phyloP scores from a whole-genome alignment of 2,888 invertebrate species.

The Limnephilus lunatus region DNA sequence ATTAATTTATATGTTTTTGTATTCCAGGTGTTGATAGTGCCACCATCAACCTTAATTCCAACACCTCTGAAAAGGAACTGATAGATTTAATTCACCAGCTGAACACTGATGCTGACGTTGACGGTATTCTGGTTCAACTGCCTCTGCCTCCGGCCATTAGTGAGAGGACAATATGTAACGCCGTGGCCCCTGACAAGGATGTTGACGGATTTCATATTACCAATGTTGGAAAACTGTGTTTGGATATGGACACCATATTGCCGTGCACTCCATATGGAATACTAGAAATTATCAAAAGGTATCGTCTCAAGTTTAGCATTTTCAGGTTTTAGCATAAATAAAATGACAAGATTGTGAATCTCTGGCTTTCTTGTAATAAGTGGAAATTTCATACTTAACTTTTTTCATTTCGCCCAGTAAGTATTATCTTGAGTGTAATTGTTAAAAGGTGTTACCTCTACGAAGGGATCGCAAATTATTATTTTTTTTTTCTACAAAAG shows the following conservation, averaged over 20 bases:
- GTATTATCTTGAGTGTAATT: background rate
- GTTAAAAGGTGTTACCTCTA: no score
- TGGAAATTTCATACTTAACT: background rate
- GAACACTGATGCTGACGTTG: slow-evolving; percentile 83
- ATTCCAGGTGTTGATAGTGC: slow-evolving; percentile 80
- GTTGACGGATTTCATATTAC: slow-evolving; percentile 93
- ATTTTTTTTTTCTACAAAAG: no score
- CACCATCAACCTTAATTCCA: slow-evolving; percentile 79
- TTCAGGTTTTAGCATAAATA: slow-evolving; percentile 37
- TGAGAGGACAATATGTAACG: slow-evolving; percentile 87
- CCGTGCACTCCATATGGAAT: slow-evolving; percentile 90
- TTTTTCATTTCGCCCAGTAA: background rate
- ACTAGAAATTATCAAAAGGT: slow-evolving; percentile 82
- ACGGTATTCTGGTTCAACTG: slow-evolving; percentile 91
- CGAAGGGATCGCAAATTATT: no score
- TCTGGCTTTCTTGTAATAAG: background rate
- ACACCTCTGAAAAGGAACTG: slow-evolving; percentile 82
- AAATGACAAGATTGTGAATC: background rate
- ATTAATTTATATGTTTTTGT: slow-evolving; percentile 33
- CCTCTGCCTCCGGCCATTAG: slow-evolving; percentile 88
- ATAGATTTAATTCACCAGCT: slow-evolving; percentile 80
- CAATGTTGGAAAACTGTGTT: slow-evolving; percentile 87
- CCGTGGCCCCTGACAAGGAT: slow-evolving; percentile 89
- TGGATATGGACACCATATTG: slow-evolving; percentile 85
- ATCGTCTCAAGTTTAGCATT: background rate